Evolutionary conservation across 1,140 invertebrate genomes (phyloP).

Genomic region (Drosophila trapezifrons): DNA sequence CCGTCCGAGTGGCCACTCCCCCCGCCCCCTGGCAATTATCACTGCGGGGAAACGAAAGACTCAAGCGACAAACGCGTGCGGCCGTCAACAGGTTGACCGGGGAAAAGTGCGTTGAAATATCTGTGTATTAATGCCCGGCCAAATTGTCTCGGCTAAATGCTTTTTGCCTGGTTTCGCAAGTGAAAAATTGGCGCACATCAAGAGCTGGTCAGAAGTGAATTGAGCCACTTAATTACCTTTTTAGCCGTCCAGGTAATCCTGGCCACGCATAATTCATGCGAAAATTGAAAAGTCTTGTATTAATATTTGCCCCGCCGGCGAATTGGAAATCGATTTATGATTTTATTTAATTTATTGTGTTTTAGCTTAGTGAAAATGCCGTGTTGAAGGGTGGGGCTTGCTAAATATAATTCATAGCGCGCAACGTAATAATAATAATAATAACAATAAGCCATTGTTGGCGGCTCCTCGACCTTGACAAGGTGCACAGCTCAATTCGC

Average conservation of each 20-base stretch:
- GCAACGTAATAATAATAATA: conserved; percentile 39
- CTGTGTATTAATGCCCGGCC: conserved; percentile 64
- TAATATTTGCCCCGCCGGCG: conserved; percentile 7
- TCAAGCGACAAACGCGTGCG: conserved; percentile 49
- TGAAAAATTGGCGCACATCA: conserved; percentile 57
- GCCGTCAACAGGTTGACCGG: conserved; percentile 35
- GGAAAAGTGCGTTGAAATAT: conserved; percentile 69
- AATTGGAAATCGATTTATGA: conserved; percentile 31
- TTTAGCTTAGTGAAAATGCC: conserved; percentile 3
- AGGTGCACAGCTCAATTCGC: conserved; percentile 25
- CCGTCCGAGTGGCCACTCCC: not conserved
- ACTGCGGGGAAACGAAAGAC: conserved; percentile 40
- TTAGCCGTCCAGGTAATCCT: conserved; percentile 34
- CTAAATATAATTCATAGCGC: conserved; percentile 35
- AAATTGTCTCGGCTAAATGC: conserved; percentile 39
- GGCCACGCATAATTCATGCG: conserved; percentile 19
- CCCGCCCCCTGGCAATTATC: conserved; percentile 32
- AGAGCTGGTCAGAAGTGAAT: conserved; percentile 44
- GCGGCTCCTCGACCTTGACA: conserved; percentile 41
- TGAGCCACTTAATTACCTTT: conserved; percentile 59
- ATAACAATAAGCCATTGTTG: conserved; percentile 56
- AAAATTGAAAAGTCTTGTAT: conserved; percentile 47
- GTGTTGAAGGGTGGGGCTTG: conserved; percentile 8
- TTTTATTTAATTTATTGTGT: conserved; percentile 15
- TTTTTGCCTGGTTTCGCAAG: conserved; percentile 59